Evolutionary conservation across 2,113 vertebrate species (phyloP), one percentile per base, ranked within the genome.

Genomic region (Megalops atlanticus): DNA sequence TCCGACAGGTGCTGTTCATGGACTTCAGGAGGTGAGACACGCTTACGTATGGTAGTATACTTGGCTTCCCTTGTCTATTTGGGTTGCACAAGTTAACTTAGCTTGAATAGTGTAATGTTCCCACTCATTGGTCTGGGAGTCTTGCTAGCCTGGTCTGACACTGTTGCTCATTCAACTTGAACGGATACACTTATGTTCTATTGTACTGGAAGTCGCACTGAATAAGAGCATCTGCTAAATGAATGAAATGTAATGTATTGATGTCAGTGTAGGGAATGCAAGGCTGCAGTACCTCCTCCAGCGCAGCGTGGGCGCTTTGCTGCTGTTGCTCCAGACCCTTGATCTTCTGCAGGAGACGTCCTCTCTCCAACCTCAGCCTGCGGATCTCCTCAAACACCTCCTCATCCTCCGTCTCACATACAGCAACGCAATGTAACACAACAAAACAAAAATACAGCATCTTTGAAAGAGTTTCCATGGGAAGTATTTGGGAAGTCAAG

Each of bases 341-440:
- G 89, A 98, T 98, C 90, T 95, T 99, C 89, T 98, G 97, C 31
- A 98, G 91, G 80, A 99, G 94, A 27, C 93, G 96, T 0, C 95
- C 96, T 83, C 95, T 88, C 88, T 99, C 97, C 85, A 96, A 93
- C 43, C 96, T 90, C 83, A 99, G 93, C 45, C 95, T 89, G 3
- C 95, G 93, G 0, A 99, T 97, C 90, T 99, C 97, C 87, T 98
- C 97, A 0, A 97, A 98, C 85, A 97, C 96, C 0, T 98, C 97
- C 47, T 88, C 93, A 31, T 98, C 97, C 64, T 97, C 96, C 84
- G 83, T 94, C 47, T 70, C 27, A 77, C 52, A 54, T 39, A 69
- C 74, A 68, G 41, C 71, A 77, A 58, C 27, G 74, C n/a, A 33
- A 12, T 21, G 40, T 74, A 31, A 54, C 16, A 74, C 15, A 2